Evolutionary conservation across 30 jellyfish, hydroid and myxozoan genomes (phyloP).

Genomic region (Turritopsis rubra): DNA sequence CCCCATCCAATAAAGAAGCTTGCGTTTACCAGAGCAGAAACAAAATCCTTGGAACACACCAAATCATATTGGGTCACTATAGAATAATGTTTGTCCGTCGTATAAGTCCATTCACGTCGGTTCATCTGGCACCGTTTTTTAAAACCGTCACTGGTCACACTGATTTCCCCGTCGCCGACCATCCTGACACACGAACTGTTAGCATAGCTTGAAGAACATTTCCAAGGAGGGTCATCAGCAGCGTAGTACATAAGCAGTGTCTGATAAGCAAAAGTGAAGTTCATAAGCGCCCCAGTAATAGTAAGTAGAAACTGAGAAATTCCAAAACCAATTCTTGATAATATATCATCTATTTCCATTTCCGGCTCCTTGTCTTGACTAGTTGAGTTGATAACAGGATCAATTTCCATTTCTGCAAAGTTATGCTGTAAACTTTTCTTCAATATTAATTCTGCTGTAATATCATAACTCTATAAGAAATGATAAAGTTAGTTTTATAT

Average conservation of each 20-base stretch:
- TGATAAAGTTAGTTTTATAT: too few relatives aligned
- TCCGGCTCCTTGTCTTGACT: neutral
- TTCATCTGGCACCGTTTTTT: constrained; percentile 12
- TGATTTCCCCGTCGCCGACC: neutral
- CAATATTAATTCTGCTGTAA: neutral
- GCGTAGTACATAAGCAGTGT: constrained; percentile 1
- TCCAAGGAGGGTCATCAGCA: constrained; percentile 3
- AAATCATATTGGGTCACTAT: constrained; percentile 4
- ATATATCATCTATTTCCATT: neutral
- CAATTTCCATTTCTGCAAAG: neutral
- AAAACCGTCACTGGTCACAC: neutral
- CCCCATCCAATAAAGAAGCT: constrained; percentile 19
- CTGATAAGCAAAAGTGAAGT: neutral
- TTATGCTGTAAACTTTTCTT: neutral
- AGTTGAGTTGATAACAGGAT: constrained; percentile 11
- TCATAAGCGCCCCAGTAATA: neutral
- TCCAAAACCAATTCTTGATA: constrained; percentile 5
- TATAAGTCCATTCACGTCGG: constrained; percentile 11
- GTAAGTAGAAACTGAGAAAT: neutral
- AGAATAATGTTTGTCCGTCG: neutral
- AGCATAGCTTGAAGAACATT: neutral
- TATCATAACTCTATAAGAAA: neutral
- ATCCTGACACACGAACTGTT: neutral
- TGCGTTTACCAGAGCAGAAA: constrained; percentile 3
- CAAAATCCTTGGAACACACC: constrained; percentile 4